Conservation (phyloP, 2,113 vertebrate species). For the Heterotis niloticus region DNA sequence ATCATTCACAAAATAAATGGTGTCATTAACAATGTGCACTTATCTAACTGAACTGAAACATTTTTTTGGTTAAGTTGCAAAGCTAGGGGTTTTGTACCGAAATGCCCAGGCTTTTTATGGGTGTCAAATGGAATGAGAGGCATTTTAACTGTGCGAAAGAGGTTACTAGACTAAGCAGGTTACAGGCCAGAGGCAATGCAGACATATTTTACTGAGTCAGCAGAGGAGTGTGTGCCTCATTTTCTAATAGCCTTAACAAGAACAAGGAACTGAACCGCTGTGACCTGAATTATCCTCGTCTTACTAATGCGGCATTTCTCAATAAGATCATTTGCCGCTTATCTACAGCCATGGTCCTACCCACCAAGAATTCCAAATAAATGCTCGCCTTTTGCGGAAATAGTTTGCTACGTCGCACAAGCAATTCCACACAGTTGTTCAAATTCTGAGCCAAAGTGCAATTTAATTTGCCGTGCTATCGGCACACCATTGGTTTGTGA, state of each 20-base stretch:
- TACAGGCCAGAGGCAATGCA: slow-evolving; percentile 22
- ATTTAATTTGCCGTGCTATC: slow-evolving; percentile 10
- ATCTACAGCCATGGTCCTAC: neutral
- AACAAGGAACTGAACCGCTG: slow-evolving; percentile 16
- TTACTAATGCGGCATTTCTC: slow-evolving; percentile 12
- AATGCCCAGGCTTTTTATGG: slow-evolving; percentile 9
- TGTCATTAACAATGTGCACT: no score
- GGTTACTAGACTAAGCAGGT: slow-evolving; percentile 29
- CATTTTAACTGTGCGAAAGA: slow-evolving; percentile 2
- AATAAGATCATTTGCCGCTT: slow-evolving; percentile 17
- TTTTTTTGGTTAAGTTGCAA: no score
- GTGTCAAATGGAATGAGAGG: neutral
- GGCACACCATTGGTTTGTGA: neutral
- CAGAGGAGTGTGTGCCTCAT: slow-evolving; percentile 16
- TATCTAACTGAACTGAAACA: no score
- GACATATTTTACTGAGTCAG: slow-evolving; percentile 29
- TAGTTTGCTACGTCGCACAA: neutral
- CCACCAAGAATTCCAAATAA: slow-evolving; percentile 8
- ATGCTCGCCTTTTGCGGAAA: neutral
- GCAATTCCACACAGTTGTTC: slow-evolving; percentile 8
- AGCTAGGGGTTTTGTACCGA: no score
- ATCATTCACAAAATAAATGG: no score
- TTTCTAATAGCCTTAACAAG: slow-evolving; percentile 29
- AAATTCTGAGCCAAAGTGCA: slow-evolving; percentile 14
- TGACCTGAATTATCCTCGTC: slow-evolving; percentile 26